These are phyloP conservation scores for Manis pentadactyla DNA, from an alignment of 2,797 vertebrate genomes.

Conservation along the genomic window DNA sequence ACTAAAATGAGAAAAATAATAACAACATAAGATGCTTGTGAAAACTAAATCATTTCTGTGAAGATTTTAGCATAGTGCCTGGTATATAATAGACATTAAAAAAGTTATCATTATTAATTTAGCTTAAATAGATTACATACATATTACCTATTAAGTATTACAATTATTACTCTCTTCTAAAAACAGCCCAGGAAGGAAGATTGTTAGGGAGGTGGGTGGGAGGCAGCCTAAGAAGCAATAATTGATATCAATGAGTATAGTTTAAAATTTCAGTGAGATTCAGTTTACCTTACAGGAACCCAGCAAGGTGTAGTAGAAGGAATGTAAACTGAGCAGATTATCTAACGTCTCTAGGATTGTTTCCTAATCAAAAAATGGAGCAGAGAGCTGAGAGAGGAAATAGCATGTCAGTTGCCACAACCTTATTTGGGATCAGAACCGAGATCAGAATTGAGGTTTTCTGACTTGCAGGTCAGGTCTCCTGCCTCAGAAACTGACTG, in stretches of 20 bases:
- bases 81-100: background rate
- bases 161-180: background rate
- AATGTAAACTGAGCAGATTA: background rate
- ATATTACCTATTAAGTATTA: background rate
- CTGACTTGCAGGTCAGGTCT: background rate
- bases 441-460: background rate
- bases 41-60: conserved; percentile 29
- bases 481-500: background rate
- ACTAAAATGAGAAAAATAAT: conserved; percentile 5
- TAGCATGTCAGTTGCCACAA: background rate
- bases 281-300: background rate
- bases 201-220: background rate
- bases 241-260: background rate
- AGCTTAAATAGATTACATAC: background rate
- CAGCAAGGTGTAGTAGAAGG: background rate
- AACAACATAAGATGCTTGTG: background rate
- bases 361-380: background rate
- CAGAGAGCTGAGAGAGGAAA: background rate
- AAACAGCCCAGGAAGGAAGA: background rate
- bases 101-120: background rate
- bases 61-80: background rate
- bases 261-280: background rate
- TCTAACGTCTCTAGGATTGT: background rate
- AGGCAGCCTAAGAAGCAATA: background rate
- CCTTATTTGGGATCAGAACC: background rate